phyloP scores from a whole-genome alignment of 2,888 invertebrate genomes.

The Agriotes lineatus region DNA sequence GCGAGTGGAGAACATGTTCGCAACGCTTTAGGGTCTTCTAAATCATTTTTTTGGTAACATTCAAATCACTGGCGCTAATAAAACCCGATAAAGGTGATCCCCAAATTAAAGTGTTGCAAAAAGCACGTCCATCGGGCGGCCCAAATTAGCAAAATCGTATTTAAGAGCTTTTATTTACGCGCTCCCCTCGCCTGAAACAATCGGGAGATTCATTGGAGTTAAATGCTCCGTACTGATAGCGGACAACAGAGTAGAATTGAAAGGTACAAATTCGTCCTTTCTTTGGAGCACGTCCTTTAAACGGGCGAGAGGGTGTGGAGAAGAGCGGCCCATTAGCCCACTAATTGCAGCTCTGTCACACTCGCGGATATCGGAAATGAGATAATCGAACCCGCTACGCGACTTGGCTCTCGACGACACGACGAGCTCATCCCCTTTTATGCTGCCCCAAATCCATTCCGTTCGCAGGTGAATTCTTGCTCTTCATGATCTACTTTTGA shows the following conservation, averaged over 20 bases:
- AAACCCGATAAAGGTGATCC: no score
- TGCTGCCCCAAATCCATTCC: constrained; percentile 36
- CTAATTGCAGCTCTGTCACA: constrained; percentile 63
- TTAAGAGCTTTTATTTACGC: not conserved
- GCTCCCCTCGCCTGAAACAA: constrained; percentile 34
- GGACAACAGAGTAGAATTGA: constrained; percentile 48
- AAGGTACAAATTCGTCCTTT: constrained; percentile 50
- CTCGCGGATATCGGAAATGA: constrained; percentile 63
- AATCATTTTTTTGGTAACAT: no score
- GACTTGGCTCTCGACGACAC: constrained; percentile 55
- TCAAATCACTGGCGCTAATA: no score
- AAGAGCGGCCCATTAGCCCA: constrained; percentile 60
- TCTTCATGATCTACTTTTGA: not conserved
- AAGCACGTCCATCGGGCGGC: no score
- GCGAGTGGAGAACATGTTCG: no score
- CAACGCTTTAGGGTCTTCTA: no score
- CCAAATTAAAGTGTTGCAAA: no score
- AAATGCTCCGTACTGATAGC: constrained; percentile 44
- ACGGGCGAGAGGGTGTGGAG: constrained; percentile 53
- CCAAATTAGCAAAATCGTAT: not conserved
- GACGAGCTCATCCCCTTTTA: constrained; percentile 45
- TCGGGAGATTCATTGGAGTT: constrained; percentile 40
- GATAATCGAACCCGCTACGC: constrained; percentile 63
- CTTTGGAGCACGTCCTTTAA: constrained; percentile 53
- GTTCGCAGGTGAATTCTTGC: constrained; percentile 28